phyloP scores from a whole-genome alignment of 2,888 invertebrate genomes.

The Ametastegia equiseti region DNA sequence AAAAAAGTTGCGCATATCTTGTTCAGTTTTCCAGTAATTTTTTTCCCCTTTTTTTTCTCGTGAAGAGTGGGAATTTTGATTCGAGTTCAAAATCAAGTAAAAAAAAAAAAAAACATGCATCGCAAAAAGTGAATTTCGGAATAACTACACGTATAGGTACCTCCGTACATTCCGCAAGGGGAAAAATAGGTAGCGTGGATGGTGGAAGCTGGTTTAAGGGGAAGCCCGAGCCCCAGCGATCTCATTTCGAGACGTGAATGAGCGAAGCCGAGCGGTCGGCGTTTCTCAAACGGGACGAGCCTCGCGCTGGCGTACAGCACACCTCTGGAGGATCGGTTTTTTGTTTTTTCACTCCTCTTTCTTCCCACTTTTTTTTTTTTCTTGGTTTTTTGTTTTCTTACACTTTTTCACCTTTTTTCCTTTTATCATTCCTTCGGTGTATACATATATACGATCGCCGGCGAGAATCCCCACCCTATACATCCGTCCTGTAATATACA shows the following conservation, averaged over 20 bases:
- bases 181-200: too few relatives aligned
- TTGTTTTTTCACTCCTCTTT: neutral
- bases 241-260: conserved; percentile 74
- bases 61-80: too few relatives aligned
- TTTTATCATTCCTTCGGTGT: conserved; percentile 32
- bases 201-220: neutral
- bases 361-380: neutral
- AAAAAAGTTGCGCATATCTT: too few relatives aligned
- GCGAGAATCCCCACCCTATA: neutral
- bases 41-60: too few relatives aligned
- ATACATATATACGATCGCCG: too few relatives aligned
- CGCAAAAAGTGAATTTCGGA: neutral
- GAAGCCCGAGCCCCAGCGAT: conserved; percentile 58
- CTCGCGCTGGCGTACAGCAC: conserved; percentile 32
- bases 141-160: neutral
- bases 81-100: too few relatives aligned
- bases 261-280: conserved; percentile 67
- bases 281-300: conserved; percentile 72
- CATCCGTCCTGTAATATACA: too few relatives aligned
- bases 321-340: conserved; percentile 2
- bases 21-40: too few relatives aligned
- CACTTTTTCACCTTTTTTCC: neutral
- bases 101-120: too few relatives aligned
- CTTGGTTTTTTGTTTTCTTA: neutral
- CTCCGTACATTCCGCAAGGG: too few relatives aligned